phyloP scores from a whole-genome alignment of 2,888 invertebrate species.

The Cecidostiba fungosa region DNA sequence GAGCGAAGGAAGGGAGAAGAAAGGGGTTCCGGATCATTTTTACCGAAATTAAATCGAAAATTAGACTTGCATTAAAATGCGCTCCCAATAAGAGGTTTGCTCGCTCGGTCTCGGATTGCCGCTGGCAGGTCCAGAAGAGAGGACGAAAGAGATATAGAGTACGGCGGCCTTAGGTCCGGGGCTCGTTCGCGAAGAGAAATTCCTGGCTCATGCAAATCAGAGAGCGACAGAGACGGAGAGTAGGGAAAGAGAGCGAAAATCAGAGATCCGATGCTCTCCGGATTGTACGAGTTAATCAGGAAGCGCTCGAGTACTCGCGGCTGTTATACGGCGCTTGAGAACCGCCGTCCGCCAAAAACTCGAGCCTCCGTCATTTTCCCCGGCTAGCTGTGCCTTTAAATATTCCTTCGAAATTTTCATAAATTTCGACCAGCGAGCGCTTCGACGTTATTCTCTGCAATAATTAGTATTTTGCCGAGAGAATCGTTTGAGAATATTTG shows the following conservation, averaged over 20 bases:
- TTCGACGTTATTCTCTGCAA: slow-evolving; percentile 21
- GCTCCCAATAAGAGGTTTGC: slow-evolving; percentile 73
- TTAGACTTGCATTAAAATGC: slow-evolving; percentile 78
- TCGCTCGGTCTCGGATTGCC: slow-evolving; percentile 67
- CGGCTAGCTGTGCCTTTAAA: slow-evolving; percentile 62
- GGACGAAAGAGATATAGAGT: slow-evolving; percentile 19
- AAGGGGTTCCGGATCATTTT: slow-evolving; percentile 74
- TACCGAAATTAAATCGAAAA: slow-evolving; percentile 79
- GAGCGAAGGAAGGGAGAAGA: slow-evolving; percentile 39
- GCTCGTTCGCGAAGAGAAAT: slow-evolving; percentile 70
- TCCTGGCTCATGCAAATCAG: slow-evolving; percentile 73
- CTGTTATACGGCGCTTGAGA: slow-evolving; percentile 65
- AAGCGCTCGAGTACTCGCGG: slow-evolving; percentile 64
- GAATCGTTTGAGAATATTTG: neutral
- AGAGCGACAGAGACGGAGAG: slow-evolving; percentile 8
- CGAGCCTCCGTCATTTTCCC: slow-evolving; percentile 66
- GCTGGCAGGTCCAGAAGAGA: slow-evolving; percentile 65
- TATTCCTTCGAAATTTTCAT: slow-evolving; percentile 61
- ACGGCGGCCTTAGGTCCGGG: slow-evolving; percentile 35
- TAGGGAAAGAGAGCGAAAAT: slow-evolving; percentile 68
- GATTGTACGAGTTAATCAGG: slow-evolving; percentile 75
- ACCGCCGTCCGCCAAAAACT: slow-evolving; percentile 71
- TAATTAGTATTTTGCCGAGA: slow-evolving; percentile 38
- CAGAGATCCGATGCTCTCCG: slow-evolving; percentile 70
- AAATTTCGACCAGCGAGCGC: slow-evolving; percentile 33